Evolutionary conservation across 1,140 invertebrate species (phyloP).

Genomic region (Bombus confusus): DNA sequence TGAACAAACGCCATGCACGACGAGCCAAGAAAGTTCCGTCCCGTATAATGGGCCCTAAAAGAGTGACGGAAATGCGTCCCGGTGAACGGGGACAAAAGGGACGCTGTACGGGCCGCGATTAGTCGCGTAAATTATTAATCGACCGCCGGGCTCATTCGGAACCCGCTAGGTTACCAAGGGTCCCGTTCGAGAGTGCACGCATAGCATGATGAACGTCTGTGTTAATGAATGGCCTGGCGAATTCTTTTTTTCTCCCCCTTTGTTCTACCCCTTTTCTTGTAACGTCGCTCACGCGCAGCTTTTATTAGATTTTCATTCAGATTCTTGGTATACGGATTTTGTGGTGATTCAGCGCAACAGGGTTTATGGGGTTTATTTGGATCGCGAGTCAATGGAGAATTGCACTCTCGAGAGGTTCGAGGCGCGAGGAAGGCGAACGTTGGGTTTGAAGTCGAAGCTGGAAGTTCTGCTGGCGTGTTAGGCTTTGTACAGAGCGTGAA

Average conservation of each 20-base stretch:
- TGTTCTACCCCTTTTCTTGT: not conserved
- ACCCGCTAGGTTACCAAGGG: not conserved
- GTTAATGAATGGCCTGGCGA: conserved; percentile 19
- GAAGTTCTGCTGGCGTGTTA: too few species aligned
- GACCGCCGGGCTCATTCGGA: not conserved
- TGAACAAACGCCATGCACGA: conserved; percentile 56
- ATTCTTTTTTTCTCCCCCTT: not conserved
- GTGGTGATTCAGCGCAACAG: not conserved
- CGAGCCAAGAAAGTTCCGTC: conserved; percentile 51
- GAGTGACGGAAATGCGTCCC: conserved; percentile 57
- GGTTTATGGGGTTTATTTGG: not conserved
- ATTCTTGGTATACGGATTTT: not conserved
- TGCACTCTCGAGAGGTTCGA: too few species aligned
- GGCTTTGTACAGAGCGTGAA: too few species aligned
- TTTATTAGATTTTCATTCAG: not conserved
- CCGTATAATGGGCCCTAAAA: conserved; percentile 50
- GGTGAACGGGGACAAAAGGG: conserved; percentile 25
- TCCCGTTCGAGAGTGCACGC: not conserved
- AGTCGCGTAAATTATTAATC: conserved; percentile 41
- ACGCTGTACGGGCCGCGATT: conserved; percentile 9
- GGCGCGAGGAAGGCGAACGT: too few species aligned
- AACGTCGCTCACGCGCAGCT: not conserved
- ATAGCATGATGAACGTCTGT: not conserved
- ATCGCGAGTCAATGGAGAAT: too few species aligned
- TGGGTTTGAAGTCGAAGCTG: too few species aligned